A percentile compares a stretch with the other conserved stretches of the same genome.
phyloP scores from a whole-genome alignment of 2,113 vertebrate genomes.

The Tautogolabrus adspersus region DNA sequence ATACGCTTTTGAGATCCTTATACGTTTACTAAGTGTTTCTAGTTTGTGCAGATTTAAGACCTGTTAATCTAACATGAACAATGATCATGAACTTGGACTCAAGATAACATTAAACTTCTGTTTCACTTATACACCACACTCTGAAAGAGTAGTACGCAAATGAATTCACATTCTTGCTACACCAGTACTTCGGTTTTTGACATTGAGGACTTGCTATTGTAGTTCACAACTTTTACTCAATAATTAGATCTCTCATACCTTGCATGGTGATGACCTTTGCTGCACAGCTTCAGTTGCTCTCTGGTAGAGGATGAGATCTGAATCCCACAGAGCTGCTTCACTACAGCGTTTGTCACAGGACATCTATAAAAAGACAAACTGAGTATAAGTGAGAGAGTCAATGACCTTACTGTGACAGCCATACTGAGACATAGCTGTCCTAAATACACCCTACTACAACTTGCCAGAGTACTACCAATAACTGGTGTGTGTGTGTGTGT shows the following conservation, averaged over 20 bases:
- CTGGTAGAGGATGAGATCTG: constrained; percentile 7
- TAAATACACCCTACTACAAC: constrained; percentile 40
- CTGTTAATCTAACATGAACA: too few species aligned
- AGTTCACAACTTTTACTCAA: not conserved
- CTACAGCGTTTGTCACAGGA: constrained; percentile 3
- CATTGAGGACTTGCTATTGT: not conserved
- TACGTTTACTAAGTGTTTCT: not conserved
- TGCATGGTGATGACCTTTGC: not conserved
- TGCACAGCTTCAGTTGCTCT: constrained; percentile 14
- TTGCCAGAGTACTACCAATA: constrained; percentile 6
- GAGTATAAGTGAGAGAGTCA: constrained; percentile 32
- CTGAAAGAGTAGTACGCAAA: not conserved
- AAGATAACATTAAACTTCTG: not conserved
- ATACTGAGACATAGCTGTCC: constrained; percentile 36
- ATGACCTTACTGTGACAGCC: constrained; percentile 46
- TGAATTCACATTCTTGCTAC: not conserved
- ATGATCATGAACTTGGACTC: not conserved
- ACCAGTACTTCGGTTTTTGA: not conserved
- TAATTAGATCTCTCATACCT: constrained; percentile 22
- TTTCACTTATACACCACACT: not conserved
- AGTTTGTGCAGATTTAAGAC: not conserved
- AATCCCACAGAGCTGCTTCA: constrained; percentile 12
- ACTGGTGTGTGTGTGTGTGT: constrained; percentile 11
- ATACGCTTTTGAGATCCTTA: not conserved
- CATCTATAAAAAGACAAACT: constrained; percentile 46